Base-by-base conservation (phyloP, 2,797 vertebrate species). In the Melanotaenia trifasciata region DNA sequence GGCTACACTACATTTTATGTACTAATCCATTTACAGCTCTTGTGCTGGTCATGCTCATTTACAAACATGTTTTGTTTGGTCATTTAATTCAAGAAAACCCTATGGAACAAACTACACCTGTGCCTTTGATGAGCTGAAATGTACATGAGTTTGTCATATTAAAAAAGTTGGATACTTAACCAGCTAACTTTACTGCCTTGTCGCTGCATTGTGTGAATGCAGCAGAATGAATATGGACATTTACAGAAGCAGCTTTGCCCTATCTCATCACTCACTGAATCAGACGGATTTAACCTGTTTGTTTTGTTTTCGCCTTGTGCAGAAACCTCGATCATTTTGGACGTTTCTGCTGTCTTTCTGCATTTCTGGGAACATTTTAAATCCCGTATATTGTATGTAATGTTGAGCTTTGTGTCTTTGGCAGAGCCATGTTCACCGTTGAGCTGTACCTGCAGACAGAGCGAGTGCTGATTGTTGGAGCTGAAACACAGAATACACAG, bases 381-480 rank as follows among this genome's bases (percentile, higher is more conserved):
- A 20, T 28, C 53, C 28, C 20, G 11, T 1, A 28, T 67, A 16
- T 45, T 54, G 50, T 32, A 3, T 13, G 53, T 28, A 24, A 26
- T 28, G 47, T 12, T n/a, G 70, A 74, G 62, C 60, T 54, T 53
- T 16, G 65, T 63, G 56, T 85, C 4, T 80, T 20, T 59, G 67
- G 72, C 88, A 94, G 97, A 94, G 94, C 96, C 32, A 89, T 97
- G 90, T 98, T 96, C 88, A 95, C 96, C 43, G 96, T 96, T 91
- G 97, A 98, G 93, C 95, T 98, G 85, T 98, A 96, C 91, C 94
- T 98, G 90, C 92, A 94, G 87, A 95, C 95, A 20, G 97, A 98
- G 87, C 95, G 95, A 69, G 89, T 92, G 53, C 95, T 98, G 92
- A 90, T 95, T 0, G 96, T 98, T 73, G 97, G 96, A 69, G 94